Base-by-base conservation (phyloP, 2,797 vertebrate genomes). In the Enteromius unitaeniatus region DNA sequence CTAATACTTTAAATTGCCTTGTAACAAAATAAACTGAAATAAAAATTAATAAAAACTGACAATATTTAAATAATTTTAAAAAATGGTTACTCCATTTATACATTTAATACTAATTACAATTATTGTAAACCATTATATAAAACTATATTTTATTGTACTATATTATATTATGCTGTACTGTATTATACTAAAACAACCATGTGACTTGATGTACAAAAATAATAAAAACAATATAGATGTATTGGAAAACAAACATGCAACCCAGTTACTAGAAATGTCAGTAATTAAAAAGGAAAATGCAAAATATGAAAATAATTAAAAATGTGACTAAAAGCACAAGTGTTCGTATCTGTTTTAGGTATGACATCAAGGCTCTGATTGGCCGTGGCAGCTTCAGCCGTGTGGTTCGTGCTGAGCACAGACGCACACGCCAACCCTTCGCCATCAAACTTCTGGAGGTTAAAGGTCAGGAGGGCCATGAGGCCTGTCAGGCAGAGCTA, bases 371-470 rank as follows among this genome's bases (percentile, higher is more conserved):
- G 84, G 92, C 93, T 69, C 92, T 93, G 89, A 94, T 94, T n/a
- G 95, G 92, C 65, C 84, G 89, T 0, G 93, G 93, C 5, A 92
- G 92, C 89, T 94, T 93, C 88, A 93, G 93, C 85, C 91, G 90
- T 0, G 92, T 94, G 1, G 92, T 94, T 69, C 90, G 91, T 0
- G 93, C 87, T 62, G 92, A 94, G 89, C 92, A 93, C 89, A 86
- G 92, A 69, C 86, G 81, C 10, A 92, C 91, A 28, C 85, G 84
- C 79, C 92, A 91, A 86, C 93, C 93, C n/a, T 92, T 91, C 42
- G 91, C 95, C 84, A 93, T 95, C 62, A 95, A 95, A 86, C 92
- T 94, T 90, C 91, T 93, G 88, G 93, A 94, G 85, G 85, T 91
- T 7, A 90, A 86, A 85, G 85, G 88, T 76, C 91, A 88, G 0